A percentile compares a stretch with the other conserved stretches of the same genome.
Evolutionary conservation across 2,113 vertebrate genomes (phyloP).

Genomic region (Neogobius melanostomus): DNA sequence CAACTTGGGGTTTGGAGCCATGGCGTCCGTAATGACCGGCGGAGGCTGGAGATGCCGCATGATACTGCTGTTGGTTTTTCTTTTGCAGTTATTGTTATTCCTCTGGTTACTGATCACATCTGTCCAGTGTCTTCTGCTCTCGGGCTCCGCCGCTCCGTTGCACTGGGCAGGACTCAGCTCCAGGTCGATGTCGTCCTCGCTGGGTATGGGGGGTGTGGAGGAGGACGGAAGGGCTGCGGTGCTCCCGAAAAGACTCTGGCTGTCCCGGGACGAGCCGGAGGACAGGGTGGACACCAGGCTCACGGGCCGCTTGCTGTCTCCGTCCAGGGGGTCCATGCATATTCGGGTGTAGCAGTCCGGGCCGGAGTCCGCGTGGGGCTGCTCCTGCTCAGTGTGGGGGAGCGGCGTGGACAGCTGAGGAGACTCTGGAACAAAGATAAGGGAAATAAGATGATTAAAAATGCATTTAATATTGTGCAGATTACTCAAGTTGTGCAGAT

Average conservation of each 20-base stretch:
- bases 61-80: conserved; percentile 62
- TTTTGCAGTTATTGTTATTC: conserved; percentile 78
- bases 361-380: conserved; percentile 53
- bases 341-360: conserved; percentile 65
- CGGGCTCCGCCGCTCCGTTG: conserved; percentile 21
- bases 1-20: conserved; percentile 79
- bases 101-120: conserved; percentile 44
- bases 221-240: conserved; percentile 58
- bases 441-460: background rate
- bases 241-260: conserved; percentile 76
- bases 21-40: conserved; percentile 71
- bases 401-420: conserved; percentile 75
- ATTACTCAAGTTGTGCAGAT: no score
- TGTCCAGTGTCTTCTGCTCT: conserved; percentile 39
- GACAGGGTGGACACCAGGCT: conserved; percentile 78
- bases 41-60: conserved; percentile 47
- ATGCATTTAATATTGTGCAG: no score
- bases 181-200: conserved; percentile 70
- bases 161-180: conserved; percentile 70
- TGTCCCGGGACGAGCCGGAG: conserved; percentile 79
- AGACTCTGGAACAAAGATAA: conserved; percentile 66
- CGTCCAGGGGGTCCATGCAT: conserved; percentile 64
- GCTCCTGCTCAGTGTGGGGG: conserved; percentile 76
- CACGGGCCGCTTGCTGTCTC: conserved; percentile 78
- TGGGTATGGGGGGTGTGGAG: conserved; percentile 43